These are phyloP conservation scores for Danio tinwini DNA, from an alignment of 2,797 vertebrate species.

Conservation along the genomic window DNA sequence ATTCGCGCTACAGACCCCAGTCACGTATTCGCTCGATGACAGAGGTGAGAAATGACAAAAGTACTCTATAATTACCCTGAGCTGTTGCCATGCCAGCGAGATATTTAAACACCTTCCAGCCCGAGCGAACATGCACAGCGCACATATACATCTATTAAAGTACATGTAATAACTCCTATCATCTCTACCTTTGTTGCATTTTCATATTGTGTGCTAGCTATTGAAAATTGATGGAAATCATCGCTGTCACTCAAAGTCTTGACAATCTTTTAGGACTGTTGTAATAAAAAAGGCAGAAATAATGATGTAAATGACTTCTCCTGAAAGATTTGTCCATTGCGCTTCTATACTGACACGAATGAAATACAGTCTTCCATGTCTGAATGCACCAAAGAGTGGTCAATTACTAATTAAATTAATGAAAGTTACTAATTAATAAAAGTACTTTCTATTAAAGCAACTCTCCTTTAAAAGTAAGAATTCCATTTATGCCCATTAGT, in stretches of 20 bases:
- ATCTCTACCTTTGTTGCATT: constrained; percentile 39
- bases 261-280: constrained; percentile 26
- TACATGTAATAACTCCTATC: constrained; percentile 55
- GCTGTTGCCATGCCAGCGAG: constrained; percentile 45
- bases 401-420: constrained; percentile 6
- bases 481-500: not conserved
- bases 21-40: constrained; percentile 54
- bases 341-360: not conserved
- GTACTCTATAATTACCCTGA: constrained; percentile 54
- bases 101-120: constrained; percentile 33
- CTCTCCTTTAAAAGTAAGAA: constrained; percentile 5
- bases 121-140: constrained; percentile 23
- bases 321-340: not conserved
- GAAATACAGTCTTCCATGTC: not conserved
- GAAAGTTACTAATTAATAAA: not conserved
- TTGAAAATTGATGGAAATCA: constrained; percentile 34
- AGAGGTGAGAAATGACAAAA: constrained; percentile 53
- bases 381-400: constrained; percentile 4
- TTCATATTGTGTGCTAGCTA: constrained; percentile 28
- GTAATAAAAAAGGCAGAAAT: constrained; percentile 10
- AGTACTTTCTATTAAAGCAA: not conserved
- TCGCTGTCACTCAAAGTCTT: constrained; percentile 37
- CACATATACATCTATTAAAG: constrained; percentile 34
- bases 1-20: constrained; percentile 55
- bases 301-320: constrained; percentile 18